Conservation (phyloP, 37 sponge, comb jelly and placozoan genomes). For the Geodia barretti region DNA sequence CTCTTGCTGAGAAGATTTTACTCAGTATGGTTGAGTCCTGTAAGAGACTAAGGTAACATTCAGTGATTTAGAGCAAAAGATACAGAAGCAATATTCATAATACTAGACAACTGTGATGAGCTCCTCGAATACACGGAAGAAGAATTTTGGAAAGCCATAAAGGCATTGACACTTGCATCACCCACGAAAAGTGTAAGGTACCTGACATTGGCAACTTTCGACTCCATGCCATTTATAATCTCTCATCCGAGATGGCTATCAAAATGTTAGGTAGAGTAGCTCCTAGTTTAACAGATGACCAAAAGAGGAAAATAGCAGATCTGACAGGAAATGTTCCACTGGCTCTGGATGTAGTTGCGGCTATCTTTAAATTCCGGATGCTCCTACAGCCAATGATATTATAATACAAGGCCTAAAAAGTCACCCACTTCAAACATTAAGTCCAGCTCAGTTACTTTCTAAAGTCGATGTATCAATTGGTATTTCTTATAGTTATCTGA, state of each 20-base stretch:
- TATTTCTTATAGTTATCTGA: conserved; percentile 22
- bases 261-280: background rate
- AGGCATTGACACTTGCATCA: background rate
- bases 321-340: conserved; percentile 40
- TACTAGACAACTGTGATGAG: conserved; percentile 38
- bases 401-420: conserved; percentile 4
- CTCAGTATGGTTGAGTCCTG: background rate
- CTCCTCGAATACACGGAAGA: background rate
- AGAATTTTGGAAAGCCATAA: conserved; percentile 1
- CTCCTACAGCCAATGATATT: conserved; percentile 4
- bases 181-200: background rate
- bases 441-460: conserved; percentile 8
- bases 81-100: background rate
- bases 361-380: conserved; percentile 2
- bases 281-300: background rate
- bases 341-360: conserved; percentile 34
- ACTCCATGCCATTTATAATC: background rate
- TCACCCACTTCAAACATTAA: conserved; percentile 7
- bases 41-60: conserved; percentile 1
- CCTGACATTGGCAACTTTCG: background rate
- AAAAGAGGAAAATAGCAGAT: conserved; percentile 24
- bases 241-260: background rate
- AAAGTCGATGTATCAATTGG: conserved; percentile 12
- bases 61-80: conserved; percentile 2
- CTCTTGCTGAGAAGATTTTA: conserved; percentile 17